phyloP scores from a whole-genome alignment of 2,113 vertebrate species.

The Apeltes quadracus region DNA sequence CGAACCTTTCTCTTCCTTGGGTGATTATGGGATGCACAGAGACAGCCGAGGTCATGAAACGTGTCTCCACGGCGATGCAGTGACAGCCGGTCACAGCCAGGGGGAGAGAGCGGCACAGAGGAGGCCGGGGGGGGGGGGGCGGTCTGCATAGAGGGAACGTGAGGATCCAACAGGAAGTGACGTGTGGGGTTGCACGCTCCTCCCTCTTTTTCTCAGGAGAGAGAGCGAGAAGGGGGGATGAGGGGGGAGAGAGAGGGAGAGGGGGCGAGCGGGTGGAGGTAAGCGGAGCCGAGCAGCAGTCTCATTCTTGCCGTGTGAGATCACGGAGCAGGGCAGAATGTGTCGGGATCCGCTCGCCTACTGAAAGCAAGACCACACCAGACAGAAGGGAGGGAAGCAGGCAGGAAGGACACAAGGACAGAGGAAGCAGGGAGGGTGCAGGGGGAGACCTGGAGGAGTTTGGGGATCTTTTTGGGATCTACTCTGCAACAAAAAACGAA shows the following conservation, averaged over 20 bases:
- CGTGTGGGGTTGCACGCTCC: constrained; percentile 76
- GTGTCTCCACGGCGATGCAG: constrained; percentile 17
- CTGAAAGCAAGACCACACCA: constrained; percentile 55
- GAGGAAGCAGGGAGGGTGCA: constrained; percentile 19
- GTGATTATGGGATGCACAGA: no score
- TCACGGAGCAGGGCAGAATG: constrained; percentile 69
- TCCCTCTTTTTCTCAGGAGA: constrained; percentile 58
- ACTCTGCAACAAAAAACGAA: background rate
- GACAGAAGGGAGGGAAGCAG: constrained; percentile 27
- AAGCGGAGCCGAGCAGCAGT: constrained; percentile 60
- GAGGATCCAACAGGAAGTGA: constrained; percentile 75
- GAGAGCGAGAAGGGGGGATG: constrained; percentile 24
- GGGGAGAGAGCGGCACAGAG: constrained; percentile 49
- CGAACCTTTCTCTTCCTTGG: no score
- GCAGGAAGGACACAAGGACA: constrained; percentile 24
- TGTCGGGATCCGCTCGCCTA: constrained; percentile 51
- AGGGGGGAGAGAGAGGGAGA: constrained; percentile 47
- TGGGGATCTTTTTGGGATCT: constrained; percentile 48
- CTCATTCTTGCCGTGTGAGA: constrained; percentile 76
- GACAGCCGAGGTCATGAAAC: background rate
- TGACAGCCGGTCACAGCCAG: constrained; percentile 62
- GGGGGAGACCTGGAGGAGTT: constrained; percentile 35
- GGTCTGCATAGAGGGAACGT: constrained; percentile 57
- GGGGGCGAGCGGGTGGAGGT: constrained; percentile 54
- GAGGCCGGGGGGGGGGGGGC: constrained; percentile 7